Base-by-base conservation (phyloP, 1,140 invertebrate species). In the Danaus melanippus region DNA sequence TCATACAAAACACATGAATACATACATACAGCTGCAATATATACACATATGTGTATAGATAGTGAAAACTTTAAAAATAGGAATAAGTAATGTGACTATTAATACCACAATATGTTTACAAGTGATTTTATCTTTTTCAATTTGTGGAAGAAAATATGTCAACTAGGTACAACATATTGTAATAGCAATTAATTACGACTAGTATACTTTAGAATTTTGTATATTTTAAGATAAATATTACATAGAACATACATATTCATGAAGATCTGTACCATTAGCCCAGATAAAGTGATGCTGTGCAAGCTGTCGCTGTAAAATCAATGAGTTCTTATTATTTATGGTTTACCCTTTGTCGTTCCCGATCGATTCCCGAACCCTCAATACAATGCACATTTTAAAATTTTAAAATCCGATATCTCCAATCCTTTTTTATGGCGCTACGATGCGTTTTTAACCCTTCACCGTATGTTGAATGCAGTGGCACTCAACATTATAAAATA, bases 381-480 rank as follows among this genome's bases (percentile, higher is more conserved):
- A 84, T 86, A 86, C 82, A 84, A 86, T 78, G 79, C 80, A 82
- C 82, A 85, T 85, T 86, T 86, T 86, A 86, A 85, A 86, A 76
- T 86, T 32, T 86, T 86, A 86, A 86, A 86, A 86, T 86, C 82
- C 80, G 82, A 86, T 86, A 86, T 86, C 80, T 86, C 73, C 79
- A 67, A 69, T 67, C 74, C 59, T 78, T 85, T 79, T 82, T 80
- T 86, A 77, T 79, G 68, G 53, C 56, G 66, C 77, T 65, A 83
- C 79, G 82, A 80, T 86, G 82, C 82, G 74, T 86, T 86, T 85
- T 86, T 81, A 86, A 86, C 82, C 83, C 83, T 84, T 84, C 77
- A 73, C 68, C 74, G 76, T 81, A 80, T 84, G 77, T 78, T 73
- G 72, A 46, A 42, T 48, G 2, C 71, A 71, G 64, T 32, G 79